Conservation (phyloP, 2,113 vertebrate genomes). For the Callocephalon fimbriatum region DNA sequence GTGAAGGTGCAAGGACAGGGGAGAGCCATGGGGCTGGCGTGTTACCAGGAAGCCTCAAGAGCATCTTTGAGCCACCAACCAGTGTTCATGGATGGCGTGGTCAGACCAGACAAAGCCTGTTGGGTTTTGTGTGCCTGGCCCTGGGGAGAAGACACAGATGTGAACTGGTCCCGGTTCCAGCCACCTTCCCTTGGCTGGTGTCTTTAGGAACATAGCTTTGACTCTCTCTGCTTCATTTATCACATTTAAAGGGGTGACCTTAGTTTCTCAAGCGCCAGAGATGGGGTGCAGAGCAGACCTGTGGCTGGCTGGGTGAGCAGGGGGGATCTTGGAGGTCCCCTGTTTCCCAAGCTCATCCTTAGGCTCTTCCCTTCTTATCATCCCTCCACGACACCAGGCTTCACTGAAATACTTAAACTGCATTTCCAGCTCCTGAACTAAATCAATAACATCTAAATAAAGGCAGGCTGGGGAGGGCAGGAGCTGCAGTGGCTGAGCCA, state of each 20-base stretch:
- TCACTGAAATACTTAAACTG: slow-evolving; percentile 38
- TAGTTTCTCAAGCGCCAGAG: background rate
- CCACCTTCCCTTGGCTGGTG: rapidly evolving
- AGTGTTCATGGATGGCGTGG: background rate
- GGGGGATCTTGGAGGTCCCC: background rate
- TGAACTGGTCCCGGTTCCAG: background rate
- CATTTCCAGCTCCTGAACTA: background rate
- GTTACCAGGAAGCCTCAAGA: background rate
- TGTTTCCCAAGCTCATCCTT: background rate
- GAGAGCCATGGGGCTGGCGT: background rate
- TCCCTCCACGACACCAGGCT: background rate
- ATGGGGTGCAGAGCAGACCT: background rate
- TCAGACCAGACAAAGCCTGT: background rate
- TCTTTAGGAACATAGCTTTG: background rate
- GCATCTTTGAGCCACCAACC: background rate
- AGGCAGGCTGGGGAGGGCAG: background rate
- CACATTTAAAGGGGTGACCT: background rate
- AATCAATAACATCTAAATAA: slow-evolving; percentile 59
- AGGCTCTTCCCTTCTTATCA: background rate
- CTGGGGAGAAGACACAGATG: background rate
- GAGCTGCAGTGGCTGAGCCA: background rate
- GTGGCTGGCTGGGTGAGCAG: background rate
- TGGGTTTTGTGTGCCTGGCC: background rate
- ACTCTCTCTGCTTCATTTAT: background rate
- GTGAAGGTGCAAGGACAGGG: background rate